Conservation (phyloP, 2,113 vertebrate species). For the Gulo gulo region DNA sequence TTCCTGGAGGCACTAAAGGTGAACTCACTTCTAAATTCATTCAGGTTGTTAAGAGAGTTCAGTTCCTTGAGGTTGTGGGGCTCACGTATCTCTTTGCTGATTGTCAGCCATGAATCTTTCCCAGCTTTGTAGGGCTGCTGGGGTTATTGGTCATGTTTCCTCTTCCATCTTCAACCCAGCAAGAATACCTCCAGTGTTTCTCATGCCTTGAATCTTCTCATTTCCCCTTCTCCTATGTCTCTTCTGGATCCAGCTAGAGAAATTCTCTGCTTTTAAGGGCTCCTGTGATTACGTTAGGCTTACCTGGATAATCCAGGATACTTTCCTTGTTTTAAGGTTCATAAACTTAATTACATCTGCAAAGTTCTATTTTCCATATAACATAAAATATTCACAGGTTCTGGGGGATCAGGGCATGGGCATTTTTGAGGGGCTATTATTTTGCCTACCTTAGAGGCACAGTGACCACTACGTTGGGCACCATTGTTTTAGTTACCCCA, state of each 20-base stretch:
- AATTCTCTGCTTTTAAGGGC: background rate
- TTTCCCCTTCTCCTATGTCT: background rate
- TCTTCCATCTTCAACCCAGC: background rate
- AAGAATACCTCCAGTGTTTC: background rate
- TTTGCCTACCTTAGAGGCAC: background rate
- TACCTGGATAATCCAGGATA: background rate
- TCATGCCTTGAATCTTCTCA: background rate
- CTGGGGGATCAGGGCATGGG: background rate
- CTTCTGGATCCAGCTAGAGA: background rate
- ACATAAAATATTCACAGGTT: background rate
- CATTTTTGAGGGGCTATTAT: background rate
- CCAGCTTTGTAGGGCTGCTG: background rate
- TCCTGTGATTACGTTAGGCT: background rate
- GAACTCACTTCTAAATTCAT: background rate
- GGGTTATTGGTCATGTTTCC: background rate
- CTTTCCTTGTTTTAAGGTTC: background rate
- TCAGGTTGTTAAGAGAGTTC: background rate
- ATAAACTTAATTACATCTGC: background rate
- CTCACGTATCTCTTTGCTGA: background rate
- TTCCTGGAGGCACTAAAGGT: background rate
- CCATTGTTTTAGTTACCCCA: background rate
- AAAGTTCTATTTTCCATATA: background rate
- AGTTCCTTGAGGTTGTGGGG: background rate
- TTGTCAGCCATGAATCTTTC: background rate
- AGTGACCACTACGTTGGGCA: background rate